phyloP scores from a whole-genome alignment of 2,888 invertebrate species.

The Caenorhabditis wallacei region DNA sequence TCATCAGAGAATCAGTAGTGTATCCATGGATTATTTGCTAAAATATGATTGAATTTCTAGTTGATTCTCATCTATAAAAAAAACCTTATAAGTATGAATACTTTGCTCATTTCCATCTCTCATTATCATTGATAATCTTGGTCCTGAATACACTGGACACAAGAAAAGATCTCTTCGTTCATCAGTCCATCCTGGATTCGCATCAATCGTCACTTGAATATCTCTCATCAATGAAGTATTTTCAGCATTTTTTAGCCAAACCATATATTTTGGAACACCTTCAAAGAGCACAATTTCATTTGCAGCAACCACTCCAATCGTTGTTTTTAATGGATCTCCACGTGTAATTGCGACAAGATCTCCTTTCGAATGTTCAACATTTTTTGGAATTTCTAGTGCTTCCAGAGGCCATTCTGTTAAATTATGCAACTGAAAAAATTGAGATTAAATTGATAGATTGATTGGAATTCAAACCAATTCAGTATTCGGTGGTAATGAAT shows the following conservation, averaged over 20 bases:
- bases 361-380: constrained; percentile 38
- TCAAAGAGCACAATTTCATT: constrained; percentile 37
- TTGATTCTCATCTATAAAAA: background rate
- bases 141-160: constrained; percentile 59
- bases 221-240: constrained; percentile 29
- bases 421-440: constrained; percentile 23
- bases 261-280: constrained; percentile 41
- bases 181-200: constrained; percentile 44
- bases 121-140: constrained; percentile 40
- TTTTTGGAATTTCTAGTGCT: constrained; percentile 27
- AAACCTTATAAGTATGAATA: constrained; percentile 57
- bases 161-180: constrained; percentile 40
- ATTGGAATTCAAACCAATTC: constrained; percentile 28
- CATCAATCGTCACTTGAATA: constrained; percentile 53
- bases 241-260: constrained; percentile 29
- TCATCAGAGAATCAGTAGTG: constrained; percentile 49
- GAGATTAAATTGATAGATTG: background rate
- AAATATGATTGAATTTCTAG: background rate
- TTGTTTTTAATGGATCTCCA: constrained; percentile 40
- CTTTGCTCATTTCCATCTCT: constrained; percentile 37
- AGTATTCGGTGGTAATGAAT: constrained; percentile 19
- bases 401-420: constrained; percentile 62
- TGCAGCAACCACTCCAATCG: constrained; percentile 41
- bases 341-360: constrained; percentile 53
- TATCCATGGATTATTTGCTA: constrained; percentile 63